Conservation (phyloP, 2,113 vertebrate genomes). For the Notothenia coriiceps region DNA sequence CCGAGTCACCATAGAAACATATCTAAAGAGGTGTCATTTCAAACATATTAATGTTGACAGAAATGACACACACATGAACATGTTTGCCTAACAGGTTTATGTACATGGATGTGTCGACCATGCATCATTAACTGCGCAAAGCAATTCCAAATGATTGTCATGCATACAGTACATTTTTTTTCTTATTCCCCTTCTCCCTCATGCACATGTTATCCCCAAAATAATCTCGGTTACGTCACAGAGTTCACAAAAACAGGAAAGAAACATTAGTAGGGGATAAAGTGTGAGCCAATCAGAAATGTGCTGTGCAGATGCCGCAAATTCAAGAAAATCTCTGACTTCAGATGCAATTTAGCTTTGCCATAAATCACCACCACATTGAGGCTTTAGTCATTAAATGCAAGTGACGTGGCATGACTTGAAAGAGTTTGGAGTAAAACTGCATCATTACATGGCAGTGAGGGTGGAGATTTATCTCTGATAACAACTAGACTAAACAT, state of each 20-base stretch:
- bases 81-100: constrained; percentile 14
- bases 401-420: constrained; percentile 44
- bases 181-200: neutral
- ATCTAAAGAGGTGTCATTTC: neutral
- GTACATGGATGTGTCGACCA: neutral
- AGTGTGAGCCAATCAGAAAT: constrained; percentile 60
- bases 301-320: constrained; percentile 71
- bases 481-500: constrained; percentile 46
- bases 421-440: constrained; percentile 50
- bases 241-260: constrained; percentile 51
- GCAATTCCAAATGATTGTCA: neutral
- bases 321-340: constrained; percentile 56
- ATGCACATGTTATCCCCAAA: constrained; percentile 35
- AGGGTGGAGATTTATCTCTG: constrained; percentile 22
- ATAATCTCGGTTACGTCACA: constrained; percentile 46
- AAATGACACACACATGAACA: neutral
- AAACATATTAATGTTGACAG: neutral
- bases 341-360: constrained; percentile 35
- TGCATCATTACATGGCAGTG: constrained; percentile 14
- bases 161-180: neutral
- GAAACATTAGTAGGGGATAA: constrained; percentile 46
- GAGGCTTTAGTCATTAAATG: constrained; percentile 63
- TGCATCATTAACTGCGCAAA: neutral
- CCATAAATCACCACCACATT: constrained; percentile 63
- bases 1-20: constrained; percentile 29